Conservation (phyloP, 2,797 vertebrate genomes). For the Leucoraja ocellata region DNA sequence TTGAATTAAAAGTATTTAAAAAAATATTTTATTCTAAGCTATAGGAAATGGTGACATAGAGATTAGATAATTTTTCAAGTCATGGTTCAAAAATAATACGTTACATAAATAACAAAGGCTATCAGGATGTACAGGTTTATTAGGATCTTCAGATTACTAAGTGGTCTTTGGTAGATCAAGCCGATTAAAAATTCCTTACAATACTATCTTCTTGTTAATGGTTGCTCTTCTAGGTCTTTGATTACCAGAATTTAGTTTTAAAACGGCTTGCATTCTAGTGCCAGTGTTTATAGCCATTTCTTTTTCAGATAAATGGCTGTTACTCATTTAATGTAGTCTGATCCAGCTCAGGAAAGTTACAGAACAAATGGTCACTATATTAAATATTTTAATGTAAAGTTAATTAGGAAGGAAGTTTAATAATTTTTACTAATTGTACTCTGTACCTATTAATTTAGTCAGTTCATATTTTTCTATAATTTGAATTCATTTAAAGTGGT, state of each 20-base stretch:
- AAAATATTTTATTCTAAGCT: background rate
- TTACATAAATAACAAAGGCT: background rate
- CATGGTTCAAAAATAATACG: background rate
- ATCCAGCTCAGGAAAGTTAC: background rate
- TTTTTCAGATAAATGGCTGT: background rate
- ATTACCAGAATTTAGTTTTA: background rate
- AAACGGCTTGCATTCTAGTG: background rate
- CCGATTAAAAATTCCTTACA: background rate
- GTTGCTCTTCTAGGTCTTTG: background rate
- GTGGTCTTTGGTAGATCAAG: background rate
- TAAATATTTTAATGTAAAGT: background rate
- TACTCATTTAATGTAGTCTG: background rate
- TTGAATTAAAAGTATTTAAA: background rate
- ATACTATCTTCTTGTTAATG: background rate
- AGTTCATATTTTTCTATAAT: background rate
- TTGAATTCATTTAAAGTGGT: background rate
- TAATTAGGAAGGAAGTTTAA: background rate
- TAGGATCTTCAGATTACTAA: background rate
- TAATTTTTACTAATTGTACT: background rate
- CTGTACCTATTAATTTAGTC: background rate
- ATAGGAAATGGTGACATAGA: background rate
- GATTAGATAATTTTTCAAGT: background rate
- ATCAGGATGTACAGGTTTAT: background rate
- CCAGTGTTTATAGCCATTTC: background rate
- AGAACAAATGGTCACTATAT: background rate